phyloP scores from a whole-genome alignment of 2,113 vertebrate species.

The Speoplatyrhinus poulsoni region DNA sequence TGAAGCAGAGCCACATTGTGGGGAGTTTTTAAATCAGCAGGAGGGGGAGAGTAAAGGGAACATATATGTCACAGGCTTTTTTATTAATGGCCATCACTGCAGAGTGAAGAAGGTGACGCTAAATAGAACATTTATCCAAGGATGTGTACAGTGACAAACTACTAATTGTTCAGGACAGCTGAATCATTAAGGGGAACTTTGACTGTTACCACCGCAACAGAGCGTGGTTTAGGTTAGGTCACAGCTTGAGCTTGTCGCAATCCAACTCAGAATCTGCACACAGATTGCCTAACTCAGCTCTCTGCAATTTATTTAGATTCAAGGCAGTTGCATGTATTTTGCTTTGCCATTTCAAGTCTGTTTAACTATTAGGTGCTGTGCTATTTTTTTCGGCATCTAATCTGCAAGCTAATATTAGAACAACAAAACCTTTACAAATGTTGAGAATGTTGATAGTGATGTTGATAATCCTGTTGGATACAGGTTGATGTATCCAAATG shows the following conservation, averaged over 20 bases:
- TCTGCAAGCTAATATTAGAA: too few species aligned
- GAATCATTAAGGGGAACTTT: neutral
- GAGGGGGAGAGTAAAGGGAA: slow-evolving; percentile 28
- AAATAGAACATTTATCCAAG: neutral
- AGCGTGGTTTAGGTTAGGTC: neutral
- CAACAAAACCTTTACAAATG: too few species aligned
- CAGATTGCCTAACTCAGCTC: neutral
- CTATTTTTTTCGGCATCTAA: too few species aligned
- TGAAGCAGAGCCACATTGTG: slow-evolving; percentile 32
- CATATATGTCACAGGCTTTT: slow-evolving; percentile 2
- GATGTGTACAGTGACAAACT: slow-evolving; percentile 7
- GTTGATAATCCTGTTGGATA: too few species aligned
- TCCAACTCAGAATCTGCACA: neutral
- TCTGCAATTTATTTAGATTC: neutral
- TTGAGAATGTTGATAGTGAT: too few species aligned
- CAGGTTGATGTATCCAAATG: too few species aligned
- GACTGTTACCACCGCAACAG: neutral
- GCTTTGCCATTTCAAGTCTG: neutral
- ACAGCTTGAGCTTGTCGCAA: neutral
- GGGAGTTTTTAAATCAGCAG: slow-evolving; percentile 29
- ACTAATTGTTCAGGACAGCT: slow-evolving; percentile 11
- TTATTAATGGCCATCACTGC: slow-evolving; percentile 4
- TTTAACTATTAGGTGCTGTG: neutral
- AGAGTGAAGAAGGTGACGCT: neutral
- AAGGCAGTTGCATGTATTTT: neutral